Evolutionary conservation across 2,888 invertebrate species (phyloP).

Genomic region (Frankliniella fusca): DNA sequence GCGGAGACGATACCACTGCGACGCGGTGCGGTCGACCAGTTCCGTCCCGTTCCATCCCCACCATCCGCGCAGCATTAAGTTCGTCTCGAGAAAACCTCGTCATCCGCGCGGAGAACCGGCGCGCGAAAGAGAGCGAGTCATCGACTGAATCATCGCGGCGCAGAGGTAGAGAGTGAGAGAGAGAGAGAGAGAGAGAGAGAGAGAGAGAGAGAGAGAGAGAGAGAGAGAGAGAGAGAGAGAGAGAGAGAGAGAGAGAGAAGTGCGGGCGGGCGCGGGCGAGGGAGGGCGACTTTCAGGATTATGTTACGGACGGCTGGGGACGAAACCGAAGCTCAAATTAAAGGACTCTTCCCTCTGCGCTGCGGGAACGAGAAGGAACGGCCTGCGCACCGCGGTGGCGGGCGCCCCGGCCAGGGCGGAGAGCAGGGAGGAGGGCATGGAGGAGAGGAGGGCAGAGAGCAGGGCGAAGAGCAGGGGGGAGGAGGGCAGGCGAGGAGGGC

Average conservation of each 20-base stretch:
- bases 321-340: constrained; percentile 19
- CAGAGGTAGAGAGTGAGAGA: not conserved
- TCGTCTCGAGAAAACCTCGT: no score
- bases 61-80: no score
- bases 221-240: no score
- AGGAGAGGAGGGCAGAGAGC: not conserved
- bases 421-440: not conserved
- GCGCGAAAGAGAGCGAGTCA: not conserved
- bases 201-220: no score
- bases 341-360: not conserved
- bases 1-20: no score
- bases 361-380: not conserved
- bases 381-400: not conserved
- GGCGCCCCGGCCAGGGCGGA: not conserved
- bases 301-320: not conserved
- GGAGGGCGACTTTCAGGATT: not conserved
- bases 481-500: no score
- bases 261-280: not conserved
- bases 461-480: not conserved
- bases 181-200: not conserved
- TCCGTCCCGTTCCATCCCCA: no score
- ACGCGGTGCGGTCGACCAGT: no score
- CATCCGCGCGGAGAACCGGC: not conserved
- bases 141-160: not conserved
- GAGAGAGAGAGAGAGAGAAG: no score